Conservation (phyloP, 2,797 vertebrate genomes). For the Bucorvus abyssinicus region DNA sequence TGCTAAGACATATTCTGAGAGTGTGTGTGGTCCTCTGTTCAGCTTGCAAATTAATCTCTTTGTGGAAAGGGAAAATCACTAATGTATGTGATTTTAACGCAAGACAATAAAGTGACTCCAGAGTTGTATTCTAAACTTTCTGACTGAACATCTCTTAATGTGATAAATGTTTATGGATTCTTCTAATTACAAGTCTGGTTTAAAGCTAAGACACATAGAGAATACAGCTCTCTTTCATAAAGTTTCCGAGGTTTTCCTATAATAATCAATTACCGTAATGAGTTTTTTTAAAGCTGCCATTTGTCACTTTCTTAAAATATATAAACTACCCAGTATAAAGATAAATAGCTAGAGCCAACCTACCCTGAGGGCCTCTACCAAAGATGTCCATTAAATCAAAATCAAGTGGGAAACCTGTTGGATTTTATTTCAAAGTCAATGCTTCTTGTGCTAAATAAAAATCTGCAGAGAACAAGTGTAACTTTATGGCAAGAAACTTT, state of each 20-base stretch:
- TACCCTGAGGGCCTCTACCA: conserved; percentile 66
- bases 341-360: conserved; percentile 69
- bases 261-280: conserved; percentile 83
- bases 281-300: conserved; percentile 79
- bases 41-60: conserved; percentile 59
- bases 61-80: conserved; percentile 42
- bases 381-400: conserved; percentile 75
- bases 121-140: conserved; percentile 68
- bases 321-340: conserved; percentile 78
- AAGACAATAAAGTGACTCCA: conserved; percentile 62
- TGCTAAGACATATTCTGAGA: neutral
- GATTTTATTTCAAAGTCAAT: conserved; percentile 74
- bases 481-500: neutral
- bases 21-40: conserved; percentile 44
- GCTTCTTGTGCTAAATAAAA: conserved; percentile 26
- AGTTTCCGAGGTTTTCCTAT: conserved; percentile 74
- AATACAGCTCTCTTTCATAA: conserved; percentile 71
- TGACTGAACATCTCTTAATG: conserved; percentile 59
- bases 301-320: conserved; percentile 81
- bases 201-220: conserved; percentile 73
- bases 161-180: conserved; percentile 80
- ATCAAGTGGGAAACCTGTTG: conserved; percentile 69
- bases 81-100: conserved; percentile 57
- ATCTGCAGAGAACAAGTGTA: conserved; percentile 2
- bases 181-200: conserved; percentile 78